Conservation (phyloP, 2,888 invertebrate species). For the Dichetophora obliterata region DNA sequence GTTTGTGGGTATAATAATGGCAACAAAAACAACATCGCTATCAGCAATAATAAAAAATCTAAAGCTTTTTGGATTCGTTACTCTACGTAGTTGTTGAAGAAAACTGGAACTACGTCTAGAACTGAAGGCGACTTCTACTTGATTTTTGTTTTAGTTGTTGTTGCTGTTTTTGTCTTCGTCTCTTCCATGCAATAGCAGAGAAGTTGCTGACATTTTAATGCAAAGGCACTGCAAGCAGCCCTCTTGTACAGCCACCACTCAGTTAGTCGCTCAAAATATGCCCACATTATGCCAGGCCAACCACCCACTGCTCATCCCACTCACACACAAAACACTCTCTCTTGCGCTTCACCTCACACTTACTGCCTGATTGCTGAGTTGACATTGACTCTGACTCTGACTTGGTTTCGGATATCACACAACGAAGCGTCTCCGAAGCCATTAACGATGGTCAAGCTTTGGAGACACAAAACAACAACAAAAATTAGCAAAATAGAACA, state of each 20-base stretch:
- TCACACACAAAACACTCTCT: background rate
- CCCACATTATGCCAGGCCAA: too few species aligned
- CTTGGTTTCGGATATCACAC: constrained; percentile 27
- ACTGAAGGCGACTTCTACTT: background rate
- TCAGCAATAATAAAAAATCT: background rate
- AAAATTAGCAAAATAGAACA: background rate
- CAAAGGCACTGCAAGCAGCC: too few species aligned
- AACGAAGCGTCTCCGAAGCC: constrained; percentile 14
- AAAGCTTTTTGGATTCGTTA: background rate
- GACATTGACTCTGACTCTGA: constrained; percentile 49
- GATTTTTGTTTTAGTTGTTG: background rate
- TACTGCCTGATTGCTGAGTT: constrained; percentile 38
- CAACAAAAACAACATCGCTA: background rate
- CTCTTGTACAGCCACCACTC: too few species aligned
- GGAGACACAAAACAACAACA: background rate
- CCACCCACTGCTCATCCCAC: background rate
- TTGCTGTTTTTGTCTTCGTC: background rate
- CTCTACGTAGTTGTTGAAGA: too few species aligned
- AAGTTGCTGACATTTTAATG: too few species aligned
- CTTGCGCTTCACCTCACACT: background rate
- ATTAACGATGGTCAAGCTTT: background rate
- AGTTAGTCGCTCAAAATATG: too few species aligned
- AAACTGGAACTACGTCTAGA: too few species aligned
- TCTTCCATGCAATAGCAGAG: too few species aligned
- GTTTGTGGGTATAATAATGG: background rate